These are phyloP conservation scores for Drosophila hamatofila DNA, from an alignment of 2,888 invertebrate species.

Conservation along the genomic window DNA sequence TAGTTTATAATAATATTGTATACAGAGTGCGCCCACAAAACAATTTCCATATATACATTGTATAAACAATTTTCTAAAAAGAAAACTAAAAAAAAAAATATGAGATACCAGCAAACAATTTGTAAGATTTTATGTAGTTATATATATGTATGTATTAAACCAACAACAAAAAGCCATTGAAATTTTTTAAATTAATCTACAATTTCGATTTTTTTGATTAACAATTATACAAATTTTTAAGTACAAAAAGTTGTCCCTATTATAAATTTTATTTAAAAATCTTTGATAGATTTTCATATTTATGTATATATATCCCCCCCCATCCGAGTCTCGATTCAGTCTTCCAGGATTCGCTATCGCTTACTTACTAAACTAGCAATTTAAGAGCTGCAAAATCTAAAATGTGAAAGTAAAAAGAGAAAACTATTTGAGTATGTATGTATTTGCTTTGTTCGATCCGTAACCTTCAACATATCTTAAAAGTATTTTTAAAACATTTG, in stretches of 20 bases:
- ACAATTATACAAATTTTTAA: constrained; percentile 47
- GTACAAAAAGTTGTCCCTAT: constrained; percentile 41
- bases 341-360: background rate
- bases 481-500: background rate
- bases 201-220: constrained; percentile 43
- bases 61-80: constrained; percentile 34
- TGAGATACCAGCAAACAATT: constrained; percentile 47
- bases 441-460: constrained; percentile 1
- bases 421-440: background rate
- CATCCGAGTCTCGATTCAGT: background rate
- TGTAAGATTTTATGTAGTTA: constrained; percentile 52
- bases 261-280: constrained; percentile 4
- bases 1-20: constrained; percentile 29
- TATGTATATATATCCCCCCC: background rate
- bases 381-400: background rate
- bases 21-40: constrained; percentile 28
- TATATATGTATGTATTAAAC: constrained; percentile 41
- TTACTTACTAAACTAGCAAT: constrained; percentile 9
- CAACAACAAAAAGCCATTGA: constrained; percentile 55
- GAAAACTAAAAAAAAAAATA: constrained; percentile 22
- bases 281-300: background rate
- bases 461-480: background rate
- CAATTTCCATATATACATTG: constrained; percentile 33
- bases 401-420: background rate
- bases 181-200: constrained; percentile 46